phyloP scores from a whole-genome alignment of 1,140 invertebrate genomes.

The Leptopilina clavipes region DNA sequence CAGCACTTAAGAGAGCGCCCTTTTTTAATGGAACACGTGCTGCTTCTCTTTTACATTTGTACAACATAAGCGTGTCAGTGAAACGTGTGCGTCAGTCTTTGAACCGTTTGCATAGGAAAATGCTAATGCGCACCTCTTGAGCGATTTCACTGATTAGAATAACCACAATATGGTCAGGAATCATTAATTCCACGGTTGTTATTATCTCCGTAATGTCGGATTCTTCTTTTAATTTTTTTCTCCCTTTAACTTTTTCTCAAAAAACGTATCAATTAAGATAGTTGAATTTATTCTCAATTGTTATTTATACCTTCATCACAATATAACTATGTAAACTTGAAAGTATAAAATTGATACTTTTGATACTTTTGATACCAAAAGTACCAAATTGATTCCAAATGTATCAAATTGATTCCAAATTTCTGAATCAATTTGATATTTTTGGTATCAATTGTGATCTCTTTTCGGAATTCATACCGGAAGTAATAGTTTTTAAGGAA shows the following conservation, averaged over 20 bases:
- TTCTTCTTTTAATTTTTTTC: not conserved
- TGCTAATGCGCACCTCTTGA: not conserved
- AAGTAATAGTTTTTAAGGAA: not conserved
- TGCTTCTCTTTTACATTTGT: constrained; percentile 24
- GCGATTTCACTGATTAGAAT: constrained; percentile 12
- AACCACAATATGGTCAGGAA: not conserved
- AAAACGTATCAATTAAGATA: too few species aligned
- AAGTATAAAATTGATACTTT: too few species aligned
- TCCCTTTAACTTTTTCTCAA: not conserved
- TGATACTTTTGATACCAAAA: too few species aligned
- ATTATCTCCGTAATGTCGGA: not conserved
- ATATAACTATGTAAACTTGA: too few species aligned
- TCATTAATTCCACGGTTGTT: too few species aligned
- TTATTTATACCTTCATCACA: too few species aligned
- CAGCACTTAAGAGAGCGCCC: constrained; percentile 32
- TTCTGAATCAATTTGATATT: too few species aligned
- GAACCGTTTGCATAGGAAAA: not conserved
- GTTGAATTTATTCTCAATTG: too few species aligned
- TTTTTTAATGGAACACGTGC: constrained; percentile 35
- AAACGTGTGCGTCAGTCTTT: constrained; percentile 9
- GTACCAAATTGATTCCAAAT: too few species aligned
- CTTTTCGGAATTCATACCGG: not conserved
- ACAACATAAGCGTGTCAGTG: constrained; percentile 15
- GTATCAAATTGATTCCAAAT: too few species aligned
- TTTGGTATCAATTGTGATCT: not conserved